Percentiles rank a stretch among this genome's conserved stretches.
These are phyloP conservation scores for Ganaspis sp. DNA, from an alignment of 1,140 invertebrate species.

Conservation along the genomic window DNA sequence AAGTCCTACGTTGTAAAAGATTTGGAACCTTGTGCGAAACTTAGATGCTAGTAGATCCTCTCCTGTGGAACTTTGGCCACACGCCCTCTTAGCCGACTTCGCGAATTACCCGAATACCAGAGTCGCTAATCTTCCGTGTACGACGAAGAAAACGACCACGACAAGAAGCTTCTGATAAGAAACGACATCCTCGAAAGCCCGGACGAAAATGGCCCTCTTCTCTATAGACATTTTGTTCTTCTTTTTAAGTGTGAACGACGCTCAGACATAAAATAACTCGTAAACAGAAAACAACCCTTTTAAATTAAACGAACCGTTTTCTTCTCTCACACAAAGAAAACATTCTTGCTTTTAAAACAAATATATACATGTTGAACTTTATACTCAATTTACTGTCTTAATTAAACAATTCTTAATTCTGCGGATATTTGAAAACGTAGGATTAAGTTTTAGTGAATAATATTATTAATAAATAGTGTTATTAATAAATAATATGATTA, in stretches of 20 bases:
- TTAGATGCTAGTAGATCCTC: slow-evolving; percentile 24
- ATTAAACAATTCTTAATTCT: too few relatives aligned
- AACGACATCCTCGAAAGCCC: slow-evolving; percentile 37
- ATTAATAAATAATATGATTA: too few relatives aligned
- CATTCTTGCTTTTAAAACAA: not conserved
- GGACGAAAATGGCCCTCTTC: slow-evolving; percentile 3
- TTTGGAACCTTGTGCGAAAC: slow-evolving; percentile 25
- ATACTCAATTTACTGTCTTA: too few relatives aligned
- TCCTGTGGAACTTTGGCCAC: slow-evolving; percentile 34
- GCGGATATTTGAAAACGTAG: too few relatives aligned
- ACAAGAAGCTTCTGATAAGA: slow-evolving; percentile 45
- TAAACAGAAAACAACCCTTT: slow-evolving; percentile 14
- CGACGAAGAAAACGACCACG: slow-evolving; percentile 43
- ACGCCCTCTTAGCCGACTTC: slow-evolving; percentile 37
- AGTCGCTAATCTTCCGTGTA: slow-evolving; percentile 58
- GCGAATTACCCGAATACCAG: slow-evolving; percentile 54
- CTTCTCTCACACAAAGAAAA: not conserved
- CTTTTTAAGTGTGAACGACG: slow-evolving; percentile 8
- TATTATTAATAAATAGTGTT: too few relatives aligned
- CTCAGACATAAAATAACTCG: slow-evolving; percentile 13
- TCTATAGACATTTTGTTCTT: slow-evolving; percentile 24
- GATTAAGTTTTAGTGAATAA: too few relatives aligned
- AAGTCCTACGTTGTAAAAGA: not conserved
- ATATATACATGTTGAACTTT: too few relatives aligned
- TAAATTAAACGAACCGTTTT: slow-evolving; percentile 14